These are phyloP conservation scores for Megamerina dolium DNA, from an alignment of 2,888 invertebrate species.

Conservation along the genomic window DNA sequence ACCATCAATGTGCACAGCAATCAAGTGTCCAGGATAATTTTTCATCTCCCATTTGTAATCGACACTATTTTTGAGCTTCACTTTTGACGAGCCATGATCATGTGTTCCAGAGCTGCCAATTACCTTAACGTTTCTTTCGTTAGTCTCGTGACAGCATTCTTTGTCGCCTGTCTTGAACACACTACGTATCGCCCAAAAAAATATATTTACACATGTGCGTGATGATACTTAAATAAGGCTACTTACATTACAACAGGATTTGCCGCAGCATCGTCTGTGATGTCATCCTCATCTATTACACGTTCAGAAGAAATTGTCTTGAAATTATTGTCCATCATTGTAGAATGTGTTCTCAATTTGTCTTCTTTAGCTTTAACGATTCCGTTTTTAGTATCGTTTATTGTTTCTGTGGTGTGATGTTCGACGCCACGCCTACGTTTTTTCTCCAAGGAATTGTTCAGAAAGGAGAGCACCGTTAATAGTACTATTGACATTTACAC, in stretches of 20 bases:
- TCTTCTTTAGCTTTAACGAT: too few relatives aligned
- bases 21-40: constrained; percentile 78
- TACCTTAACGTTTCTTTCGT: constrained; percentile 58
- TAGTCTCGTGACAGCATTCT: constrained; percentile 40
- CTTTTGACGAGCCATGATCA: constrained; percentile 79
- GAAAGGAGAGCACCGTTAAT: constrained; percentile 32
- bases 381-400: background rate
- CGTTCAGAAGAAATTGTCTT: too few relatives aligned
- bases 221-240: too few relatives aligned
- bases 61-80: constrained; percentile 82
- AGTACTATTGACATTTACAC: constrained; percentile 42
- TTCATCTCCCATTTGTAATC: constrained; percentile 91
- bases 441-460: constrained; percentile 21
- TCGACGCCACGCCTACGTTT: constrained; percentile 35
- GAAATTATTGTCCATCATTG: too few relatives aligned
- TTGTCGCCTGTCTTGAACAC: constrained; percentile 39
- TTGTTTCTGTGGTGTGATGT: background rate
- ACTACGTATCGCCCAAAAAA: too few relatives aligned
- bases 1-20: constrained; percentile 81
- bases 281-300: too few relatives aligned
- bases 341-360: too few relatives aligned
- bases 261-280: too few relatives aligned
- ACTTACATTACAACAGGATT: too few relatives aligned
- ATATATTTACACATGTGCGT: too few relatives aligned
- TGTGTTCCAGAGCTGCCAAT: constrained; percentile 67